Percentiles rank a stretch among this genome's conserved stretches.
Conservation (phyloP, 2,888 invertebrate species). For the Pandemis cinnamomeana region DNA sequence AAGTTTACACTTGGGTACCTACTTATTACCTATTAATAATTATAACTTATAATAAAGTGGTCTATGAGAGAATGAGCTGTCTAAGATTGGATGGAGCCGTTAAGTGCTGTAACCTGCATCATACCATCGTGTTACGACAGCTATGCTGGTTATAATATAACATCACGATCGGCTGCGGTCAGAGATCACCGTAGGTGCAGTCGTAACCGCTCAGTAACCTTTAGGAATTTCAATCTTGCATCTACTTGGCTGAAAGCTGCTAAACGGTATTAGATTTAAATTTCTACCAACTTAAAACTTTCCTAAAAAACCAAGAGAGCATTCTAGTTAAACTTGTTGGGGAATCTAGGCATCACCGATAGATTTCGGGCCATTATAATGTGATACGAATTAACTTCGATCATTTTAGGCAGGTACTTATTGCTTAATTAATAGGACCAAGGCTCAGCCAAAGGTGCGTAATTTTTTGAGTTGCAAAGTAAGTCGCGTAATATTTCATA, state of each 20-base stretch:
- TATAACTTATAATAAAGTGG: no score
- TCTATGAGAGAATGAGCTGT: not conserved
- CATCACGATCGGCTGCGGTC: conserved; percentile 38
- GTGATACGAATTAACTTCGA: no score
- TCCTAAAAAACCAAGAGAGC: no score
- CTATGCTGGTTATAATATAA: conserved; percentile 15
- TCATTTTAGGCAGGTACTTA: no score
- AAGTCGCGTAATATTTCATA: no score
- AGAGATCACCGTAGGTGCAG: conserved; percentile 35
- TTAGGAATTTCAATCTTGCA: conserved; percentile 22
- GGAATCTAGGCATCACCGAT: not conserved
- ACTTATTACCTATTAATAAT: no score
- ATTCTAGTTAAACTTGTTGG: not conserved
- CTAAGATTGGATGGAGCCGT: not conserved
- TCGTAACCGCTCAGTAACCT: conserved; percentile 26
- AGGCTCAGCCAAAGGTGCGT: no score
- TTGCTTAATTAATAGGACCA: no score
- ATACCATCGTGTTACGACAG: conserved; percentile 20
- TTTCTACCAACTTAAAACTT: not conserved
- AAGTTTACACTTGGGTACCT: no score
- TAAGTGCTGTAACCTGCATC: not conserved
- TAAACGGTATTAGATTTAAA: not conserved
- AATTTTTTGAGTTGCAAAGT: no score
- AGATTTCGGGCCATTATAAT: not conserved
- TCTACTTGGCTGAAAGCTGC: not conserved